These are phyloP conservation scores for Pseudachorutes palmiensis DNA, from an alignment of 1,140 invertebrate species.

Conservation along the genomic window DNA sequence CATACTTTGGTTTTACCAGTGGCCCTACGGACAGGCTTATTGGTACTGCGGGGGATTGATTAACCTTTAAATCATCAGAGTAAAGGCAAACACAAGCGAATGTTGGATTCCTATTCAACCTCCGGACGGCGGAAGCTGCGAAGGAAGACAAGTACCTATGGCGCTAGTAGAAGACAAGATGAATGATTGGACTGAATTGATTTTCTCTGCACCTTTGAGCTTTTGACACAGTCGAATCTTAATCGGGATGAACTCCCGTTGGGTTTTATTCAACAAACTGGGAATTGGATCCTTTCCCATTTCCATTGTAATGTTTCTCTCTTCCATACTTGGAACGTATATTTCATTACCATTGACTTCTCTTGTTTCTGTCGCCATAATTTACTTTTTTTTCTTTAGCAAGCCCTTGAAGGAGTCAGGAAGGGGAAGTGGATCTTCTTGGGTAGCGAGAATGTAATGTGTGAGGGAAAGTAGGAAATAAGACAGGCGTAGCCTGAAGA, in stretches of 20 bases:
- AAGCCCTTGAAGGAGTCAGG: neutral
- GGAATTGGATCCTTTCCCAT: too few relatives aligned
- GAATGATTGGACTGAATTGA: too few relatives aligned
- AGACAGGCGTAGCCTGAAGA: slow-evolving; percentile 10
- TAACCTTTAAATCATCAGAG: too few relatives aligned
- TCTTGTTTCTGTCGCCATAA: neutral
- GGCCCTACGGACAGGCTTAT: neutral
- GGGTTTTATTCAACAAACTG: too few relatives aligned
- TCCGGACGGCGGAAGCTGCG: neutral
- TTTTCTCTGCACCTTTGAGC: too few relatives aligned
- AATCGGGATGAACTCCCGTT: too few relatives aligned
- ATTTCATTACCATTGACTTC: slow-evolving; percentile 12
- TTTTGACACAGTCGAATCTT: too few relatives aligned
- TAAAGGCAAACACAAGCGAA: neutral
- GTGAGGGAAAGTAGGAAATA: slow-evolving; percentile 11
- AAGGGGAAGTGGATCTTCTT: neutral
- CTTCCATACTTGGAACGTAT: too few relatives aligned
- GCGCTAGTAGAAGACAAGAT: too few relatives aligned
- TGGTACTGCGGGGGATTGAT: neutral
- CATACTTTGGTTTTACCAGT: neutral
- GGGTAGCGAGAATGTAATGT: slow-evolving; percentile 2
- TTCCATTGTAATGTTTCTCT: too few relatives aligned
- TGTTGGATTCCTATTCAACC: neutral
- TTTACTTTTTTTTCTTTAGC: neutral
- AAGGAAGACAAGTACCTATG: too few relatives aligned